Evolutionary conservation across 2,888 invertebrate species (phyloP), one percentile per base, ranked within the genome.

Genomic region (Nesidiocoris tenuis): DNA sequence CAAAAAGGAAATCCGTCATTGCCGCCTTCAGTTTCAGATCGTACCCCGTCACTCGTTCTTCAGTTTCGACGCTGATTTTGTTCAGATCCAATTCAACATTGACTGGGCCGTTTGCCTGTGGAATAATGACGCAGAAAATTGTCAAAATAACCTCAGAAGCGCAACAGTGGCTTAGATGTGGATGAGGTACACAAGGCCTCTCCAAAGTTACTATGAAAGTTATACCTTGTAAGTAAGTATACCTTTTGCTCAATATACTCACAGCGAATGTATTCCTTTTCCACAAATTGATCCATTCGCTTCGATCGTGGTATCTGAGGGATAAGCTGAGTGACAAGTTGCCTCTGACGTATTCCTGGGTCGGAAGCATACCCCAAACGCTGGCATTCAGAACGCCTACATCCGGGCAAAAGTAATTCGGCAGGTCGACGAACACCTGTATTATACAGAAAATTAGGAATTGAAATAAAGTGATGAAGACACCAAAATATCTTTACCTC

Each of bases 1-100:
- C 82, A 75, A 83, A 82, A 76, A 83, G 83, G 61, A 82, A 81
- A 72, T 85, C 85, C 16, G 82, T 83, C 55, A 85, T 82, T n/a
- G 79, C 79, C 25, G 83, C 84, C 66, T 82, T 82, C 12, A 84
- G 81, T 25, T 82, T 81, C 7, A 84, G 72, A 77, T 83, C 82
- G 12, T 82, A 80, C 2, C 81, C 81, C n/a, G n/a, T n/a, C n/a
- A n/a, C n/a, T n/a, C n/a, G n/a, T n/a, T n/a, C n/a, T 25, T 61
- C 71, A 3, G 18, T 23, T 17, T 57, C 57, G 16, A 5, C 3
- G 3, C 7, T 2, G 3, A 59, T 23, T 2, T 68, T 57, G 17
- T 22, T n/a, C 1, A 66, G 18, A 18, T 21, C 2, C 1, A 66
- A 54, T 2, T n/a, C 18, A 5, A 39, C 9, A 16, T 66, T 54